Conservation (phyloP, 2,888 invertebrate genomes). For the Cloeon dipterum region DNA sequence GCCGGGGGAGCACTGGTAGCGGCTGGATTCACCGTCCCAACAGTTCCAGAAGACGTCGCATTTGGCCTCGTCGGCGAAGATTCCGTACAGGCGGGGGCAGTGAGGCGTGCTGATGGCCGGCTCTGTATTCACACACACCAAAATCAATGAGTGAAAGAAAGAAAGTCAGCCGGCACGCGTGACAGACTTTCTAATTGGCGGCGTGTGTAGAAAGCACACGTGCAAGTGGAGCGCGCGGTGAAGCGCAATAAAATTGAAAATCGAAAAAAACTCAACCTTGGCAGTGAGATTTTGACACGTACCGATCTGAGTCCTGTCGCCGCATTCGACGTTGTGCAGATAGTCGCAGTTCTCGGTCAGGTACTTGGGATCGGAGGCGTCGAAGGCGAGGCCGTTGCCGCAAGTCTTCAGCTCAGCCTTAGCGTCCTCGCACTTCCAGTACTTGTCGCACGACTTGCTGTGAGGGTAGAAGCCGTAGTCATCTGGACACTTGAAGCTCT, state of each 20-base stretch:
- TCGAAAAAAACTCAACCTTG: too few species aligned
- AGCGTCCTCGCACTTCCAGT: slow-evolving; percentile 86
- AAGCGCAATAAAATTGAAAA: too few species aligned
- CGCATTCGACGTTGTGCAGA: slow-evolving; percentile 83
- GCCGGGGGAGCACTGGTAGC: slow-evolving; percentile 86
- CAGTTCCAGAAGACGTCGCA: slow-evolving; percentile 94
- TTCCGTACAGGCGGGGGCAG: slow-evolving; percentile 71
- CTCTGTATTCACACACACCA: slow-evolving; percentile 35
- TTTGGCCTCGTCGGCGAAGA: slow-evolving; percentile 69
- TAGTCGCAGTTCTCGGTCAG: slow-evolving; percentile 89
- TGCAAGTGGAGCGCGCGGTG: too few species aligned
- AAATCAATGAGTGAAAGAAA: neutral
- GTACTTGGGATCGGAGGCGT: slow-evolving; percentile 69
- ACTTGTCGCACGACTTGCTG: slow-evolving; percentile 73
- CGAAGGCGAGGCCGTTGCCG: slow-evolving; percentile 84
- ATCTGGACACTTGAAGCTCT: slow-evolving; percentile 78
- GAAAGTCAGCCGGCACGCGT: neutral
- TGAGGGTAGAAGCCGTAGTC: slow-evolving; percentile 90
- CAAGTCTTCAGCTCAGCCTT: slow-evolving; percentile 74
- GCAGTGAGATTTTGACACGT: too few species aligned
- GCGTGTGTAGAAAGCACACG: neutral
- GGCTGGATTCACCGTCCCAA: slow-evolving; percentile 86
- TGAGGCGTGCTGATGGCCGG: slow-evolving; percentile 65
- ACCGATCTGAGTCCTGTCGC: slow-evolving; percentile 69
- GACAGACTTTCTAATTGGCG: neutral